Evolutionary conservation across 1,140 invertebrate species (phyloP), one percentile per base, ranked within the genome.

Genomic region (Acromyrmex heyeri): DNA sequence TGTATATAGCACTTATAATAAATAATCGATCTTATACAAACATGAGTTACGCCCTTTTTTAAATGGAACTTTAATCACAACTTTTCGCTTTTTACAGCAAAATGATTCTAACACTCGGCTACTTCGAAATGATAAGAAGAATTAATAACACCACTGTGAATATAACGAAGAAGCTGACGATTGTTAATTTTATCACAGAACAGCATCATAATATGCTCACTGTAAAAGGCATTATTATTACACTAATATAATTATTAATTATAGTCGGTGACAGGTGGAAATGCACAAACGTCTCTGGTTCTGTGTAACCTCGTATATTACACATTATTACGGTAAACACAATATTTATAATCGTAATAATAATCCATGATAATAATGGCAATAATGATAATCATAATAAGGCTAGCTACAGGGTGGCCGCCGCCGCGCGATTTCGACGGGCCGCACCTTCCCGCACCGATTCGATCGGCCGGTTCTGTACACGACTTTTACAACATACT

Each of bases 281-380:
- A 75, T 83, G 55, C 38, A 83, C 55, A 75, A 24, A 90, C 75
- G 82, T n/a, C 38, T 87, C 24, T 21, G 61, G 21, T 34, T 88
- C 75, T 69, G 70, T 90, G 86, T 93, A 93, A 93, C 91, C 65
- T 81, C 91, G 90, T 94, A 93, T 95, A 94, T 94, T 94, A 94
- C 94, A 94, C 94, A 94, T 94, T 91, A 91, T 93, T 91, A 93
- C 91, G 88, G 87, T 93, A 93, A 95, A 94, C 94, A 94, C 91
- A 94, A 93, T 93, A 91, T 93, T 85, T 92, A 94, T 89, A 92
- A 92, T 81, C 55, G 81, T 90, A 88, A 91, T 91, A 86, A 91
- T 91, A 88, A 90, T 87, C 55, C 82, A 91, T 92, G 87, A 92
- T 91, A 91, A 90, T 88, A 90, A 88, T 88, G 91, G 75, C 91